These are phyloP conservation scores for Asobara japonica DNA, from an alignment of 1,140 invertebrate species.

Conservation along the genomic window DNA sequence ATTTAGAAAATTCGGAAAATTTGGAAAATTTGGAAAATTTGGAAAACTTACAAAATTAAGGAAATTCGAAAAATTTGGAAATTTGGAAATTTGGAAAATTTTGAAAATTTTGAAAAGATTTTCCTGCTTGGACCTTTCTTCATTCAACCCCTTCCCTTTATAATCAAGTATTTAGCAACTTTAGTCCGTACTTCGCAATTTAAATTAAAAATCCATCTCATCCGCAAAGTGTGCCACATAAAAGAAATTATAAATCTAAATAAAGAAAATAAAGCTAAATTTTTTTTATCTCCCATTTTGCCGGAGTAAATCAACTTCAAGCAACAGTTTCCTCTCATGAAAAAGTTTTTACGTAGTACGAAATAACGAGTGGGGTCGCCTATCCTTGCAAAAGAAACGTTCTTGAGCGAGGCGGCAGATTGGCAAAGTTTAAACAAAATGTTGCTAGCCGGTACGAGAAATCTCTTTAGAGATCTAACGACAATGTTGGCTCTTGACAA, in stretches of 20 bases:
- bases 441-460: conserved; percentile 18
- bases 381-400: neutral
- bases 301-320: conserved; percentile 17
- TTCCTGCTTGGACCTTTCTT: no score
- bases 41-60: no score
- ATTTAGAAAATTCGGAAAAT: no score
- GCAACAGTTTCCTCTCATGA: conserved; percentile 16
- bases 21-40: no score
- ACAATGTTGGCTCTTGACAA: conserved; percentile 1
- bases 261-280: conserved; percentile 7
- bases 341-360: conserved; percentile 26
- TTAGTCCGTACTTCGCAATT: neutral
- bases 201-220: conserved; percentile 29
- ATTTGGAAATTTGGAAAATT: no score
- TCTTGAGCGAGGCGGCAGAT: conserved; percentile 34
- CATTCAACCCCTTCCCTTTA: no score
- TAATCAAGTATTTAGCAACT: no score
- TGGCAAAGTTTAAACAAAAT: conserved; percentile 52
- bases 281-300: conserved; percentile 19
- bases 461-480: neutral
- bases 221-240: neutral
- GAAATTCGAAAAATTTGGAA: no score
- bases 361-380: conserved; percentile 24
- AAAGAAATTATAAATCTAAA: neutral
- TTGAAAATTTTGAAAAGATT: no score